phyloP scores from a whole-genome alignment of 2,113 vertebrate species.

The Myanophis thanlyinensis region DNA sequence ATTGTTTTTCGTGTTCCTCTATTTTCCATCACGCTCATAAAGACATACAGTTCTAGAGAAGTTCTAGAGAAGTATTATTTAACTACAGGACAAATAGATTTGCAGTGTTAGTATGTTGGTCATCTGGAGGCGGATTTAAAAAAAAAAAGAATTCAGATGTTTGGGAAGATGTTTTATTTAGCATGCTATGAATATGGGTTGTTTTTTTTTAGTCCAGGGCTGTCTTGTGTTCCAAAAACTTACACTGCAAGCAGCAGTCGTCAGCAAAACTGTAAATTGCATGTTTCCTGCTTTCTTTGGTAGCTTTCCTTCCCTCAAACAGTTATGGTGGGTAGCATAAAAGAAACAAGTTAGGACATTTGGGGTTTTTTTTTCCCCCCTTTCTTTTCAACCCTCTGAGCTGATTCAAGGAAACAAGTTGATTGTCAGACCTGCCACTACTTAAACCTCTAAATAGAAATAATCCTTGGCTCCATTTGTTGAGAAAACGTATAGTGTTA shows the following conservation, averaged over 20 bases:
- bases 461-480: neutral
- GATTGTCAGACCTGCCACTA: neutral
- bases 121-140: neutral
- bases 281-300: neutral
- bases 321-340: neutral
- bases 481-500: neutral
- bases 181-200: neutral
- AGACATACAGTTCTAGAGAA: neutral
- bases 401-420: neutral
- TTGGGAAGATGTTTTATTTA: neutral
- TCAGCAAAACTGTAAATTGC: neutral
- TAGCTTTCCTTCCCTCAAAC: neutral
- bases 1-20: neutral
- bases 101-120: neutral
- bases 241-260: neutral
- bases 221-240: neutral
- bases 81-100: neutral
- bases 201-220: neutral
- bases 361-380: rapidly evolving
- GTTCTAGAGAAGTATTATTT: neutral
- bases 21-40: neutral
- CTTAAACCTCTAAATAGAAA: neutral
- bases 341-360: neutral
- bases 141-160: neutral
- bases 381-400: neutral